A percentile compares a stretch with the other conserved stretches of the same genome.
Conservation (phyloP, 30 jellyfish, hydroid and myxozoan species). For the Hydractinia echinata region DNA sequence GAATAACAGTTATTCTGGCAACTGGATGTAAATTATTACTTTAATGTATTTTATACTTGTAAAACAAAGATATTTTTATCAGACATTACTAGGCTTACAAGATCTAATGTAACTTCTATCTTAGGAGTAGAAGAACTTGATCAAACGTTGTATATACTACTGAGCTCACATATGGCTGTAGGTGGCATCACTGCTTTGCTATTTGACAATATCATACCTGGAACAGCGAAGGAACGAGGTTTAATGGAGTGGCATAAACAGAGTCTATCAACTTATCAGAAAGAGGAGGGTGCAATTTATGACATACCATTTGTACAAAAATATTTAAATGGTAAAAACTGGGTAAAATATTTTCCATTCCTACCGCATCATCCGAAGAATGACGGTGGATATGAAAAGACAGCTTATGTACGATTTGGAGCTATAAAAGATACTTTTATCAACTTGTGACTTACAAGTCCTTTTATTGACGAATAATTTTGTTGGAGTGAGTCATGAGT, state of each 20-base stretch:
- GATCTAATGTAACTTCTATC: neutral
- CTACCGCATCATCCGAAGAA: neutral
- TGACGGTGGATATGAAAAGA: neutral
- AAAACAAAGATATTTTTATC: too few species aligned
- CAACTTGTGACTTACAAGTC: too few species aligned
- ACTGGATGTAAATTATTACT: too few species aligned
- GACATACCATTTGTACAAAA: neutral
- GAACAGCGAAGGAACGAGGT: neutral
- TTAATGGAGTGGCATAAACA: neutral
- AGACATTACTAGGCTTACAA: neutral
- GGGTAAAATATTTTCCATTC: slow-evolving; percentile 6
- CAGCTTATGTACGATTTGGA: too few species aligned
- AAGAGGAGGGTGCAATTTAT: neutral
- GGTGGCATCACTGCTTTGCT: slow-evolving; percentile 9
- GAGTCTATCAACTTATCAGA: neutral
- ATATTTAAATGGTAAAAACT: neutral
- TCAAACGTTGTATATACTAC: slow-evolving; percentile 5
- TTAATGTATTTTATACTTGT: too few species aligned
- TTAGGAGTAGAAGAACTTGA: neutral
- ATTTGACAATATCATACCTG: slow-evolving; percentile 2
- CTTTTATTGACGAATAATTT: too few species aligned
- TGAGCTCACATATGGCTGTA: neutral
- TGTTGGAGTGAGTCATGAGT: too few species aligned
- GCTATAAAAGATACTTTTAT: too few species aligned
- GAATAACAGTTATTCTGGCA: too few species aligned